A percentile compares a stretch with the other conserved stretches of the same genome.
Evolutionary conservation across 2,888 invertebrate genomes (phyloP).

Genomic region (Habroteleia sp.): DNA sequence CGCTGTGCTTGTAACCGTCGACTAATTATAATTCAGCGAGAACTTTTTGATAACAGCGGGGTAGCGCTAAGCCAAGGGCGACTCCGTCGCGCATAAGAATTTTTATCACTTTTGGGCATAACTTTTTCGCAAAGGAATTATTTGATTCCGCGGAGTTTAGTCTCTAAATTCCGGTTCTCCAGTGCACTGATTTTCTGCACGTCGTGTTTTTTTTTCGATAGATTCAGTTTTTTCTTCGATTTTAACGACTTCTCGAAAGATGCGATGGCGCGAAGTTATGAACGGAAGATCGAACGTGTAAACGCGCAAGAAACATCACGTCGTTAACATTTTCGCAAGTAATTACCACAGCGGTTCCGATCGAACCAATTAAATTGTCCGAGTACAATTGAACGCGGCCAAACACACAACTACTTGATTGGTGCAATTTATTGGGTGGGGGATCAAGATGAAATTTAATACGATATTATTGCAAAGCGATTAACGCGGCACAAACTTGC

Average conservation of each 20-base stretch:
- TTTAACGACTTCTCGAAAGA: too few relatives aligned
- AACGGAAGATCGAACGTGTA: constrained; percentile 1
- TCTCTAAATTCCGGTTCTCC: too few relatives aligned
- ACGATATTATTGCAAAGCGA: constrained; percentile 1
- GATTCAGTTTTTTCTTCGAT: too few relatives aligned
- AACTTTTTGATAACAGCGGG: neutral
- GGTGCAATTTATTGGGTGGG: constrained; percentile 8
- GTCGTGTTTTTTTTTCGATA: too few relatives aligned
- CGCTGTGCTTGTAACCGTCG: constrained; percentile 1
- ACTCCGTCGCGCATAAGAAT: too few relatives aligned
- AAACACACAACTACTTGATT: constrained; percentile 24
- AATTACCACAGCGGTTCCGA: constrained; percentile 16
- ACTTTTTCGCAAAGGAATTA: too few relatives aligned
- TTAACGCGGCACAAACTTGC: constrained; percentile 18
- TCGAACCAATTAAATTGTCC: constrained; percentile 22
- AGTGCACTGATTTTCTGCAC: too few relatives aligned
- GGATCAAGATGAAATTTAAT: constrained; percentile 22
- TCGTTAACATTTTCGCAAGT: constrained; percentile 37
- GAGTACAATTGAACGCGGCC: constrained; percentile 12
- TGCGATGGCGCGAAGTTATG: too few relatives aligned
- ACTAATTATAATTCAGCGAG: constrained; percentile 3
- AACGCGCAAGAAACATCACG: constrained; percentile 7
- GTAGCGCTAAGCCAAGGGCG: too few relatives aligned
- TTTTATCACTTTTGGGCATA: too few relatives aligned
- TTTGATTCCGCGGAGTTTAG: too few relatives aligned